Evolutionary conservation across 2,113 vertebrate species (phyloP), one percentile per base, ranked within the genome.

Genomic region (Passer montanus): DNA sequence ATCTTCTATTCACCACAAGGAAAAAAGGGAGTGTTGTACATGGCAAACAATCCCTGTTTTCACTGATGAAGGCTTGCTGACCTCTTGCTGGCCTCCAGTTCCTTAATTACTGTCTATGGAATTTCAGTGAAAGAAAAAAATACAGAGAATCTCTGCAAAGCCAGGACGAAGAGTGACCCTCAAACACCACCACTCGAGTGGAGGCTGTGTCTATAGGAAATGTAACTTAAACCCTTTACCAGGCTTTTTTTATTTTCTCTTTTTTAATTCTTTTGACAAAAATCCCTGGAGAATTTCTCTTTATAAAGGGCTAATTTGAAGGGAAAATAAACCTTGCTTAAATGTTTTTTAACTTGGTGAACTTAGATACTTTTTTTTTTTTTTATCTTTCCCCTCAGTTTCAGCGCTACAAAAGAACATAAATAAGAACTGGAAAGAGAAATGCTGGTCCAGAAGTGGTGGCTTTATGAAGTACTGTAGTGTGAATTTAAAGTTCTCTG

Each of bases 21-120:
- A 98, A 98, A 99, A 99, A 99, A 98, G 98, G 98, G 98, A 98
- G 98, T 98, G 98, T 98, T 99, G 98, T 99, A 98, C 97, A 94
- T 95, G 95, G 98, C 98, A 98, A 99, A 99, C 99, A 99, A 99
- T 99, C 98, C 98, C 97, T 87, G 98, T 98, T 95, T 99, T 99
- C 99, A 98, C 97, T 98, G 98, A 98, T 50, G 96, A 97, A 98
- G 98, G 97, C 98, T 98, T 98, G 90, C 97, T 99, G 99, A 99
- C 99, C 98, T 98, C 97, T 98, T 94, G 96, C 97, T 99, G 99
- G 98, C 99, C 99, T 98, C 98, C 95, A 97, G 98, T 98, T 98
- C 98, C 97, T 98, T 99, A 99, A 99, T 99, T 98, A 98, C 98
- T 98, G 97, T 98, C 98, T 98, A 98, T 98, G 99, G 99, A 99